Percentiles rank a stretch among this genome's conserved stretches.
Evolutionary conservation across 2,797 vertebrate genomes (phyloP).

Genomic region (Spinus olivaceus): DNA sequence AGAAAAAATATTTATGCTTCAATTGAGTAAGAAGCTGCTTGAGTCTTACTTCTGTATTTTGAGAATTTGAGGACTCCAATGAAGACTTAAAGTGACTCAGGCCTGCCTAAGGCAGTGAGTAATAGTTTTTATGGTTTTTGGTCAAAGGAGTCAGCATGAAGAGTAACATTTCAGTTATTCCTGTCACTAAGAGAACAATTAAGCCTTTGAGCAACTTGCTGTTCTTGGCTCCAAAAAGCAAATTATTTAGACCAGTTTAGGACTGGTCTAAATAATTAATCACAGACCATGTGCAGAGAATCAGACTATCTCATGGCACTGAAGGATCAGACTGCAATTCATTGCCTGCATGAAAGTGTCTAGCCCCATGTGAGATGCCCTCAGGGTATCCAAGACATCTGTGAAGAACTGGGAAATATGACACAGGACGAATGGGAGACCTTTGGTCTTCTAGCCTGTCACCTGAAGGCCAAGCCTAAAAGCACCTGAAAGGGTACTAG

Average conservation of each 20-base stretch:
- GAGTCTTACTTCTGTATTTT: background rate
- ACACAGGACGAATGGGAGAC: background rate
- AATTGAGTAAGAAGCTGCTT: background rate
- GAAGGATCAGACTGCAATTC: background rate
- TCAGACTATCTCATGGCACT: background rate
- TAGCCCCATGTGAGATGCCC: background rate
- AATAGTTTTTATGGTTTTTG: conserved; percentile 38
- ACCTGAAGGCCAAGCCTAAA: background rate
- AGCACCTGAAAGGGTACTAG: background rate
- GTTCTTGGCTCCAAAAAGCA: background rate
- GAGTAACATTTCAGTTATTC: background rate
- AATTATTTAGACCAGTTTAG: background rate
- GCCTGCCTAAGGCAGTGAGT: conserved; percentile 16
- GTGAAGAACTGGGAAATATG: background rate
- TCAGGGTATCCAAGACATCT: background rate
- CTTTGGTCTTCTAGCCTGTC: background rate
- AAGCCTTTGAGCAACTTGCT: background rate
- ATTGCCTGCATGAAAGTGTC: background rate
- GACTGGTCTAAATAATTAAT: background rate
- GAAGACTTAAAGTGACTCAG: conserved; percentile 30
- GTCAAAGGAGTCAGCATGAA: conserved; percentile 14
- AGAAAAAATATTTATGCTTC: conserved; percentile 4
- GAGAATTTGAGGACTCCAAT: background rate
- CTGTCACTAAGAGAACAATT: conserved; percentile 17
- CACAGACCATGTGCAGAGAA: rapidly evolving